Percentiles rank a stretch among this genome's conserved stretches.
Conservation (phyloP, 37 sponge, comb jelly and placozoan genomes). For the Tethya wilhelma region DNA sequence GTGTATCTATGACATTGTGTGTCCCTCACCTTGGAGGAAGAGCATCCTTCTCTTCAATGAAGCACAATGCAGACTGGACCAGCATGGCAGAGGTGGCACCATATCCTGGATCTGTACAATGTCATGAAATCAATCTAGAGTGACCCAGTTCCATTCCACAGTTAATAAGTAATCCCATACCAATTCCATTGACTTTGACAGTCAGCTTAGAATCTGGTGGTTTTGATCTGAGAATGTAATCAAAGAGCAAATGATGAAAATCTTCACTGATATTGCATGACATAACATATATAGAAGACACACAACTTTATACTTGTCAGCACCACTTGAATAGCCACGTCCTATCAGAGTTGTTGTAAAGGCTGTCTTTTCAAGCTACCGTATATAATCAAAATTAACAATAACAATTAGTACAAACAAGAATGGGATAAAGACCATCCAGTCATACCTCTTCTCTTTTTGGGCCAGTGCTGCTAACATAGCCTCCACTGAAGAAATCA, state of each 20-base stretch:
- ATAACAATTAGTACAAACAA: neutral
- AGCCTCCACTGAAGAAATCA: slow-evolving; percentile 62
- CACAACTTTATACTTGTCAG: slow-evolving; percentile 25
- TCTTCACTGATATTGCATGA: too few relatives aligned
- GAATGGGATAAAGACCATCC: neutral
- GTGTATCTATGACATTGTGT: neutral
- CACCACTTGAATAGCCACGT: slow-evolving; percentile 49
- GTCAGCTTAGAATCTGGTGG: slow-evolving; percentile 27
- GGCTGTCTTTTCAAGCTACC: slow-evolving; percentile 56
- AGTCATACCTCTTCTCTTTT: slow-evolving; percentile 35
- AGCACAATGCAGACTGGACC: slow-evolving; percentile 72
- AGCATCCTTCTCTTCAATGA: slow-evolving; percentile 50
- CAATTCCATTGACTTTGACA: slow-evolving; percentile 50
- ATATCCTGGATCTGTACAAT: slow-evolving; percentile 85
- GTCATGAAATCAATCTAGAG: too few relatives aligned
- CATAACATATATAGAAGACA: too few relatives aligned
- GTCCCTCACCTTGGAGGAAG: slow-evolving; percentile 54
- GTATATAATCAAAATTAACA: too few relatives aligned
- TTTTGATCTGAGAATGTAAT: too few relatives aligned
- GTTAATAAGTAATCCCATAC: slow-evolving; percentile 6
- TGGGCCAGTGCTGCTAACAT: slow-evolving; percentile 46
- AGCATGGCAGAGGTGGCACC: slow-evolving; percentile 68
- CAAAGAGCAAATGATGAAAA: too few relatives aligned
- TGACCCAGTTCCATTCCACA: neutral
- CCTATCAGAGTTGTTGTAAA: slow-evolving; percentile 57